A percentile compares a stretch with the other conserved stretches of the same genome.
These are phyloP conservation scores for Linurgus olivaceus DNA, from an alignment of 2,797 vertebrate species.

Conservation along the genomic window DNA sequence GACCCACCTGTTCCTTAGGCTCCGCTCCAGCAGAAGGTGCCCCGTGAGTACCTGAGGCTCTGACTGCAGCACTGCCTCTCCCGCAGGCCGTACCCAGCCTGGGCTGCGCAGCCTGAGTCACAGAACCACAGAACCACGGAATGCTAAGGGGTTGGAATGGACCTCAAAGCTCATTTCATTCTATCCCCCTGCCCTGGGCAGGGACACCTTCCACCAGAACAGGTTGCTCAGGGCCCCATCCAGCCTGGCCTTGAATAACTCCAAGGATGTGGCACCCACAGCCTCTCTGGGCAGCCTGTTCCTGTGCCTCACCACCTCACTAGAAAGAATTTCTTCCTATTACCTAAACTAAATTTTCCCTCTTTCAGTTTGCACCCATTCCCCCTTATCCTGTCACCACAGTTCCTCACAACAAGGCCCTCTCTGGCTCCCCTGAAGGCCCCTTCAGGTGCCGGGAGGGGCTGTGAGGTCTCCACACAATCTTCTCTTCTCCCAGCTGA, in stretches of 20 bases:
- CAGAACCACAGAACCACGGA: background rate
- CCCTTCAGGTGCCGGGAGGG: too few relatives aligned
- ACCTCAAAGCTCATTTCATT: background rate
- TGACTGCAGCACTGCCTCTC: background rate
- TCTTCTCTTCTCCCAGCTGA: background rate
- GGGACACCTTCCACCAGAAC: too few relatives aligned
- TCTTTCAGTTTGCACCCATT: background rate
- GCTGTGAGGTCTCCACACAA: background rate
- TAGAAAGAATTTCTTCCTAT: background rate
- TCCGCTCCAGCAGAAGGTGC: background rate
- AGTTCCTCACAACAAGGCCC: accelerated
- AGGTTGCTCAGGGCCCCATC: background rate
- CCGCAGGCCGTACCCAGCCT: accelerated
- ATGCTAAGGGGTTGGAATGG: background rate
- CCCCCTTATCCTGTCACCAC: background rate
- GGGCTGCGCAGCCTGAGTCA: background rate
- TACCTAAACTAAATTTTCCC: background rate
- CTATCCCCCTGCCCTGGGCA: background rate
- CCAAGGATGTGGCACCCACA: background rate
- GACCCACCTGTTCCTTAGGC: background rate
- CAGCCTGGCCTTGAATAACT: too few relatives aligned
- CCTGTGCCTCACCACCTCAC: background rate
- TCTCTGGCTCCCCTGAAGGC: background rate
- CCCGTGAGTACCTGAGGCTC: background rate
- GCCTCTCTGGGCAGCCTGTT: background rate